Base-by-base conservation (phyloP, 2,888 invertebrate species). In the Liodrosophila aerea region DNA sequence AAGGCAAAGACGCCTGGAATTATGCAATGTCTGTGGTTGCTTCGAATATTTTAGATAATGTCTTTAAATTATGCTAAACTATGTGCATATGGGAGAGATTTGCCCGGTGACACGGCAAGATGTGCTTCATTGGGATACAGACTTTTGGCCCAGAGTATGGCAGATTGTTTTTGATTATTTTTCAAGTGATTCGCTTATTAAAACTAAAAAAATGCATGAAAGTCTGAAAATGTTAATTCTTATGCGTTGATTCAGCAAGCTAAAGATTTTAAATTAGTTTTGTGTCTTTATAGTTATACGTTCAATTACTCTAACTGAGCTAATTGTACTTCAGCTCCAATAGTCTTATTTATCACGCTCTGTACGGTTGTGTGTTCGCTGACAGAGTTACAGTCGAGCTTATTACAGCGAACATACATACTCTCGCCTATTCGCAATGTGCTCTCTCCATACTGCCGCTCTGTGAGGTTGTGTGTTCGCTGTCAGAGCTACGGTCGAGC, bases 41-140 rank as follows among this genome's bases (percentile, higher is more conserved):
- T 34, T 33, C 45, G 50, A 40, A 52, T 61, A 64, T 64, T 52
- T 46, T 63, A 45, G 54, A 62, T 62, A 74, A 77, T 58, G 59
- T 53, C 12, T 13, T 41, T 16, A 77, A 67, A 77, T 82, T 78
- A 77, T 76, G 75, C 57, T 64, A 76, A 76, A 64, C 75, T 82
- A 76, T 76, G 83, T 72, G 62, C 68, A 78, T 70, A 64, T 64
- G 60, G 33, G 47, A 37, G 30, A 33, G 50, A 43, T 27, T 47
- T 27, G 49, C 34, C 29, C 29, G 11, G 9, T 11, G 51, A 46
- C 51, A 37, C 22, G 16, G 39, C 63, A 31, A 47, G 53, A 50
- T 36, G 29, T 15, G 31, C 27, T 22, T 7, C 29, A 37, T 49
- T 45, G 43, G 7, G 40, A 13, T 1, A 7, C 13, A 9, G 47